Conservation (phyloP, 1,140 invertebrate genomes). For the Contarinia nasturtii region DNA sequence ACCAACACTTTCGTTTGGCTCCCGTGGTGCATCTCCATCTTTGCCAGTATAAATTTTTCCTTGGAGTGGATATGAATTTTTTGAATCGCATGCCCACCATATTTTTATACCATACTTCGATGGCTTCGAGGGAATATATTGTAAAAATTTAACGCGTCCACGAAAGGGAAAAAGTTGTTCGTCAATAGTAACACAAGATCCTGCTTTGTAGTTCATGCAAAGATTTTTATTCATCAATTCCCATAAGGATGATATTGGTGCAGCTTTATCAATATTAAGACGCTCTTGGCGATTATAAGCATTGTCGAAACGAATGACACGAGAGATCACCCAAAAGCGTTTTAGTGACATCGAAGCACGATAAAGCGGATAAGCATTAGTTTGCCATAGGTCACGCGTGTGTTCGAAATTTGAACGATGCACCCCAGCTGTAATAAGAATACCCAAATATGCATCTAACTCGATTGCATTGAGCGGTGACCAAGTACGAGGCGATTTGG, state of each 20-base stretch:
- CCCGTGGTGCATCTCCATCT: no score
- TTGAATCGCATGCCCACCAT: constrained; percentile 16
- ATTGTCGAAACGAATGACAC: constrained; percentile 17
- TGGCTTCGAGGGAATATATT: constrained; percentile 25
- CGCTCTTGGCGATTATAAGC: constrained; percentile 8
- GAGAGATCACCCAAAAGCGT: constrained; percentile 8
- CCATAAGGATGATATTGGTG: constrained; percentile 11
- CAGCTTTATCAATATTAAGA: constrained; percentile 10
- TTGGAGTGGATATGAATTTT: constrained; percentile 3
- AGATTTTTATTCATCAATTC: constrained; percentile 11
- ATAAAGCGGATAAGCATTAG: not conserved
- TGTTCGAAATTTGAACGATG: not conserved
- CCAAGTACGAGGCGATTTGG: not conserved
- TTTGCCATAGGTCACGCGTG: not conserved
- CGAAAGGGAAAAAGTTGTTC: constrained; percentile 17
- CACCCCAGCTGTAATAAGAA: not conserved
- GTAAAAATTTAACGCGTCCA: constrained; percentile 18
- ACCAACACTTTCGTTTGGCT: not conserved
- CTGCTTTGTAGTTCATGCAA: constrained; percentile 8
- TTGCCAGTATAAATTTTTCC: not conserved
- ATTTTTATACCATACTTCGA: constrained; percentile 27
- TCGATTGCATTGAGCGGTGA: not conserved
- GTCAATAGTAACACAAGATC: constrained; percentile 13
- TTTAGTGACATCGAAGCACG: constrained; percentile 9
- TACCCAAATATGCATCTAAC: not conserved